Base-by-base conservation (phyloP, 1,140 invertebrate species). In the Brachionus plicatilis region DNA sequence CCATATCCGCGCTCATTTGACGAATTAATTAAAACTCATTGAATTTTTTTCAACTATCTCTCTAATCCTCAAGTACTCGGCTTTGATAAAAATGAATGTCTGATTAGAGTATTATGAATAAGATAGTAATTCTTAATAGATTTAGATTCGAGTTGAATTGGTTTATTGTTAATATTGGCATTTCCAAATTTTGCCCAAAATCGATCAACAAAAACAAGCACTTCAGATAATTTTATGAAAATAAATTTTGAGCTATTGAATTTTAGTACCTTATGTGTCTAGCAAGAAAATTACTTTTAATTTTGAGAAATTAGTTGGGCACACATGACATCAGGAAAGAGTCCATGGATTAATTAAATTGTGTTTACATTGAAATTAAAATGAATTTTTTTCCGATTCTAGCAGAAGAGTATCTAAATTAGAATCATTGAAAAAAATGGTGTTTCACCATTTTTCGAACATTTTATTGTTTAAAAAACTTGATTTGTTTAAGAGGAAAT, bases 111-210 rank as follows among this genome's bases (percentile, higher is more conserved):
- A 68, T 68, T 68, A 72, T 72, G 41, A 72, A 72, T 72, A 8
- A 72, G 68, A 72, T 72, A 72, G 68, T 72, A 72, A 72, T 72
- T 72, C 66, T 70, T 70, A 33, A 70, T 70, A 70, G 33, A 70
- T 11, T 72, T 72, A 17, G 9, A 17, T 17, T 24, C 43, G n/a
- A 20, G n/a, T 41, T 11, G 68, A 43, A 72, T 43, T 72, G 68
- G 43, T 72, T 72, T 72, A 41, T 72, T 72, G 37, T 72, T 45
- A 72, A 72, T 72, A 43, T 72, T 72, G 68, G 68, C 37, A 72
- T 72, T 72, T 72, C 14, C n/a, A 72, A 17, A 43, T 72, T 43
- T 33, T 68, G 66, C 33, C 12, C 24, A n/a, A 24, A 41, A 33
- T 60, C 53, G 53, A 20, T 60, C 53, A 60, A 60, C n/a, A 60